Evolutionary conservation across 2,113 vertebrate genomes (phyloP).

Genomic region (Colaptes auratus): DNA sequence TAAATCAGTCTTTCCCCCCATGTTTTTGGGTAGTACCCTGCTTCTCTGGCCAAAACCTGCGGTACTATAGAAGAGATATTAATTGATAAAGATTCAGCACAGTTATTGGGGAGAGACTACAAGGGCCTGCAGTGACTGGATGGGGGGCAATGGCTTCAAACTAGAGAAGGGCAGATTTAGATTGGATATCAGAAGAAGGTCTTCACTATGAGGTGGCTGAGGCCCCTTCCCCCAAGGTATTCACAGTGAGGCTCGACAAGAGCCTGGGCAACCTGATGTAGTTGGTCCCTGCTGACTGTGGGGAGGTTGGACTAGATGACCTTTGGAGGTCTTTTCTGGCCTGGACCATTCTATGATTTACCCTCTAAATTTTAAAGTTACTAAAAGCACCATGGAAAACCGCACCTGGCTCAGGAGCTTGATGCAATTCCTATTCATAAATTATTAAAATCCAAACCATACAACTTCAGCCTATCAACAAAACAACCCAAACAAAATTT

Average conservation of each 20-base stretch:
- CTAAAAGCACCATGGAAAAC: slow-evolving; percentile 1
- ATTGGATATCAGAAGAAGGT: too few relatives aligned
- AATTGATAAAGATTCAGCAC: not conserved
- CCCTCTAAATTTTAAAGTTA: not conserved
- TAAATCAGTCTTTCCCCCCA: not conserved
- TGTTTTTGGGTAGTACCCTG: not conserved
- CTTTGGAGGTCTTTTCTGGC: too few relatives aligned
- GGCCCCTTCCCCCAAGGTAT: too few relatives aligned
- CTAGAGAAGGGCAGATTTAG: too few relatives aligned
- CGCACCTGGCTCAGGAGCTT: not conserved
- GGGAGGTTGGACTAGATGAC: too few relatives aligned
- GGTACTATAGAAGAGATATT: not conserved
- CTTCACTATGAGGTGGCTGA: too few relatives aligned
- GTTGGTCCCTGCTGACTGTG: too few relatives aligned
- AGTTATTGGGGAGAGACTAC: not conserved
- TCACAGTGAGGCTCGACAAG: too few relatives aligned
- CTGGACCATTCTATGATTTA: not conserved
- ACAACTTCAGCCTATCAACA: not conserved
- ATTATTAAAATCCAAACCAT: not conserved
- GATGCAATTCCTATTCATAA: not conserved
- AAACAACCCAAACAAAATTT: not conserved
- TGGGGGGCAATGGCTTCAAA: too few relatives aligned
- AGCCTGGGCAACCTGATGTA: too few relatives aligned
- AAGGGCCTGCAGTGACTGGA: too few relatives aligned
- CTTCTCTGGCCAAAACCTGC: not conserved